These are phyloP conservation scores for Adelphocoris suturalis DNA, from an alignment of 2,888 invertebrate species.

Conservation along the genomic window DNA sequence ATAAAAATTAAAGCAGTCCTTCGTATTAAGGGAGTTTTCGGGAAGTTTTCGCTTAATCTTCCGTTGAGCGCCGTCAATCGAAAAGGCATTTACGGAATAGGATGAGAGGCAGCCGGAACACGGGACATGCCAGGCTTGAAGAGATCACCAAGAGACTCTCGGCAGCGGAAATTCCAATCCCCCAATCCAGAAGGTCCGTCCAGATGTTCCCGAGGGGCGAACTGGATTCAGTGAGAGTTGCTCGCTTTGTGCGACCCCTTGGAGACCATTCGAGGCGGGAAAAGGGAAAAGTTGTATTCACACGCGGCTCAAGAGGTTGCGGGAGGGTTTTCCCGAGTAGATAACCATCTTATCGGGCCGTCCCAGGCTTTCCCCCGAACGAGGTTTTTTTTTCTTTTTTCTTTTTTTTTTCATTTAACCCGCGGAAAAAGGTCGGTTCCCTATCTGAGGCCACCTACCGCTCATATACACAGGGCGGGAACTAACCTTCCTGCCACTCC, in stretches of 20 bases:
- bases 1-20: too few relatives aligned
- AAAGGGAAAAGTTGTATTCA: background rate
- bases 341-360: slow-evolving; percentile 18
- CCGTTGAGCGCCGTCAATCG: background rate
- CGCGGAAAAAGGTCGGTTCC: background rate
- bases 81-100: background rate
- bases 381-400: too few relatives aligned
- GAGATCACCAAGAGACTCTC: background rate
- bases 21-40: too few relatives aligned
- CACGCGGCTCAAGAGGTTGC: background rate
- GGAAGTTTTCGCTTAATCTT: background rate
- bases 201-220: slow-evolving; percentile 37
- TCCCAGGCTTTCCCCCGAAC: background rate
- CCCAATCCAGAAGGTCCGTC: background rate
- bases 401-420: background rate
- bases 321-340: background rate
- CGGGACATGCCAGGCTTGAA: background rate
- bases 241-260: background rate
- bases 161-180: background rate
- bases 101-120: background rate
- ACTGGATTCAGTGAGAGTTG: background rate
- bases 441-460: background rate
- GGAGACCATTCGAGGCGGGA: background rate
- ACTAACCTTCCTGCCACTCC: too few relatives aligned
- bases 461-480: too few relatives aligned